phyloP scores from a whole-genome alignment of 1,140 invertebrate genomes.

The Lysiphlebus fabarum region DNA sequence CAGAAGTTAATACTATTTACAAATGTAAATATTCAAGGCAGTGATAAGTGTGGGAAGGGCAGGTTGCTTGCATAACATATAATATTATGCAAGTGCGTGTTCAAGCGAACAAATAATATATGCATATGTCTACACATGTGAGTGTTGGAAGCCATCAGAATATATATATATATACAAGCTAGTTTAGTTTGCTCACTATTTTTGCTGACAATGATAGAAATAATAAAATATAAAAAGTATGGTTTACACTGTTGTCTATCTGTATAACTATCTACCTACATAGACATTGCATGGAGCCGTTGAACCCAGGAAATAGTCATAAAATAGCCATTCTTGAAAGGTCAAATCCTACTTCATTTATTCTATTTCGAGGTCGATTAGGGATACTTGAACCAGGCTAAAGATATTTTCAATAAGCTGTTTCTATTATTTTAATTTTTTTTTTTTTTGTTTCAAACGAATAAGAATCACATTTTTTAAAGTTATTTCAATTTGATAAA shows the following conservation, averaged over 20 bases:
- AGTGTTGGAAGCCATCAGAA: conserved; percentile 9
- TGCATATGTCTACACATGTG: conserved; percentile 22
- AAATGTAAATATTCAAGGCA: conserved; percentile 33
- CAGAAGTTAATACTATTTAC: conserved; percentile 12
- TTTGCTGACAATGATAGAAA: no score
- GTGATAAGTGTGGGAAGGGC: conserved; percentile 58
- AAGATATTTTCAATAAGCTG: no score
- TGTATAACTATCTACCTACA: conserved; percentile 35
- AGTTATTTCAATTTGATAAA: no score
- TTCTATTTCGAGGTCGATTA: conserved; percentile 4
- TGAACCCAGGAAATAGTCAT: conserved; percentile 53
- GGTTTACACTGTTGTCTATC: conserved; percentile 21
- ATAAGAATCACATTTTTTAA: no score
- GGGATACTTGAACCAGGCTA: no score
- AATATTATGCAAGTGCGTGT: conserved; percentile 50
- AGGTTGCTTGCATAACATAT: conserved; percentile 49
- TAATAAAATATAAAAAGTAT: conserved; percentile 6
- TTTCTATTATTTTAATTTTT: no score
- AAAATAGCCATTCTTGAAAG: conserved; percentile 52
- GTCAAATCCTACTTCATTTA: conserved; percentile 38
- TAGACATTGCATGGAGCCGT: conserved; percentile 47
- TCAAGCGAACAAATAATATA: no score
- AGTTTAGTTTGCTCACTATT: no score
- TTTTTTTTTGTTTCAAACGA: no score
- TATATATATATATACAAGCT: no score